Base-by-base conservation (phyloP, 2,113 vertebrate species). In the Cardinalis cardinalis region DNA sequence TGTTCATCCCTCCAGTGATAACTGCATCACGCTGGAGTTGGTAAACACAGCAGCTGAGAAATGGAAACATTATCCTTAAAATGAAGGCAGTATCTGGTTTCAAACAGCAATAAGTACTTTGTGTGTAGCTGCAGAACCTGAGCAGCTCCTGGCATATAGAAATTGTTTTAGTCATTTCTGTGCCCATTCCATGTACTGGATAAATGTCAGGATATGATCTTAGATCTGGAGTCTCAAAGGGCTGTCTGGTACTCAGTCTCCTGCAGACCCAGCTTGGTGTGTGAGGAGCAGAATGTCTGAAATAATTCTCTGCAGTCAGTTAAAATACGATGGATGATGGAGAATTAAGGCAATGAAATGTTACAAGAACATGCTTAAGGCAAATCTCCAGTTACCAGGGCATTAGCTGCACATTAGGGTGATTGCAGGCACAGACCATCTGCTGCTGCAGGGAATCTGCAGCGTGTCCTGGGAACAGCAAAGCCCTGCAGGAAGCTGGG, bases 361-460 rank as follows among this genome's bases (percentile, higher is more conserved):
- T 75, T 93, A 55, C 78, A 82, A 75, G 91, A 78, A 90, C 84
- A 65, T 2, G 84, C 94, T 95, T 75, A 94, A 93, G 93, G 95
- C 94, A 89, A 82, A 91, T 81, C 81, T 87, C 40, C 74, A 75
- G 94, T 75, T 82, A 46, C 28, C n/a, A 60, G 84, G 87, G 89
- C 77, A 82, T 87, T 84, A 89, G 84, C 87, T 94, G 74, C 59
- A 64, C 81, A 9, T 87, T 59, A 29, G 9, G 74, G 89, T 64
- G 87, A 86, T 16, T 88, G 90, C 83, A 89, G 92, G 53, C 69
- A 26, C 28, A 66, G 70, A 65, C 93, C 93, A 90, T 90, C 91
- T 95, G 84, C 94, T 87, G 78, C 10, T 6, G 79, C 83, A 73
- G 46, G 70, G 88, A 83, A 46, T 69, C 44, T 76, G 77, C 70